Evolutionary conservation across 2,888 invertebrate genomes (phyloP), one percentile per base, ranked within the genome.

Genomic region (Aleiodes alternator): DNA sequence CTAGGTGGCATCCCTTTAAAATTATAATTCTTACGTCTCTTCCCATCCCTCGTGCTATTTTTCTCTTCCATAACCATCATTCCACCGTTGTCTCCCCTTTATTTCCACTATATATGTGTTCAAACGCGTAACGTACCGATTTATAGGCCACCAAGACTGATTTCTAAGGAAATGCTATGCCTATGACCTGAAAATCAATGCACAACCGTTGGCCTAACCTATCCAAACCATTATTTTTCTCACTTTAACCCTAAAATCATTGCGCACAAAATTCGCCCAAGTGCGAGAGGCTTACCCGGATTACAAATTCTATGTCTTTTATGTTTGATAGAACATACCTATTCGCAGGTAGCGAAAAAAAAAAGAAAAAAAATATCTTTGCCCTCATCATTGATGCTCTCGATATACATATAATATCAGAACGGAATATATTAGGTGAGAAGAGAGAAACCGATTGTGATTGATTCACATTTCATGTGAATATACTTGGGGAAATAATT

Each of bases 1-100:
- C 78, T 83, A 84, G 86, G 84, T 86, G 84, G 87, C 87, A 87
- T 88, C 87, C 87, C 86, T 88, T 88, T 87, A 87, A 88, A 87
- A 87, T 88, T 88, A 87, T 87, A 88, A 88, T 88, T 88, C 86
- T 83, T 82, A 80, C 82, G 82, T 81, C 69, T 80, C 80, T 73
- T 79, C 77, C 64, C 70, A 55, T 70, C 68, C 71, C 73, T 68
- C 74, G 64, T 78, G 76, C 72, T 76, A 72, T 75, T 76, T 76
- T 69, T 76, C 68, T 75, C 55, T 68, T 71, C 61, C 57, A 56
- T 56, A 43, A 31, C 43, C 57, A 70, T 64, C 70, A 74, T 59
- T 66, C 61, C 66, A 59, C 70, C 73, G 72, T 72, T 79, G 61
- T 77, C 78, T 71, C 75, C 76, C 76, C 75, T 69, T 56, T 75